Percentiles rank a stretch among this genome's conserved stretches.
Evolutionary conservation across 2,113 vertebrate genomes (phyloP).

Genomic region (Muscicapa adusta): DNA sequence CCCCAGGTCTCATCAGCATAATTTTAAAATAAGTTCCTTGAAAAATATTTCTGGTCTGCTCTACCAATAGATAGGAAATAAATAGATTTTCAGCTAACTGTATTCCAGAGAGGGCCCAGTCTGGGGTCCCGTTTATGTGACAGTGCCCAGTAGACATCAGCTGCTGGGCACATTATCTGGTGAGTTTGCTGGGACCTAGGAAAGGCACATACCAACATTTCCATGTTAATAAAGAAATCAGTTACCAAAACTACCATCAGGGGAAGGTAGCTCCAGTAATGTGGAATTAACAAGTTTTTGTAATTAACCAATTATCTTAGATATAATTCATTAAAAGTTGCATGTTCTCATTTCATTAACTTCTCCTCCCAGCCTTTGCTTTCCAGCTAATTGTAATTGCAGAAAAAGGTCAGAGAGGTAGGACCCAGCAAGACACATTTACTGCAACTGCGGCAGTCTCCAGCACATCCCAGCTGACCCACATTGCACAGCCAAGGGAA

Average conservation of each 20-base stretch:
- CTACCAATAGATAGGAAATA: background rate
- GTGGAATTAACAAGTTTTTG: background rate
- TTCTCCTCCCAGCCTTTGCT: background rate
- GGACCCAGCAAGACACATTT: background rate
- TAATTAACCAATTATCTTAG: background rate
- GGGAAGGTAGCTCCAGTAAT: background rate
- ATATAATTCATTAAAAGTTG: background rate
- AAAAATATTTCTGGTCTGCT: background rate
- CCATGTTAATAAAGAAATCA: background rate
- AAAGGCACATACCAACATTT: background rate
- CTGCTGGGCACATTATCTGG: background rate
- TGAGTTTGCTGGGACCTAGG: background rate
- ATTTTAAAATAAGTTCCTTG: background rate
- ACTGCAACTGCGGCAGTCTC: background rate
- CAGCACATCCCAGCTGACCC: background rate
- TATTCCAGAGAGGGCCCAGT: background rate
- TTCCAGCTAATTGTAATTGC: background rate
- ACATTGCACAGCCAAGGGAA: rapidly evolving
- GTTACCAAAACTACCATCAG: background rate
- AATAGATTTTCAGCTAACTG: background rate
- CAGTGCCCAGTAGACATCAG: background rate
- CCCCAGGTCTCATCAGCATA: too few relatives aligned
- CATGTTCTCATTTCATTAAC: background rate
- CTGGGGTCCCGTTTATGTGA: rapidly evolving
- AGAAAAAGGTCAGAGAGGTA: background rate